Base-by-base conservation (phyloP, 1,140 invertebrate genomes). In the Manduca sexta region DNA sequence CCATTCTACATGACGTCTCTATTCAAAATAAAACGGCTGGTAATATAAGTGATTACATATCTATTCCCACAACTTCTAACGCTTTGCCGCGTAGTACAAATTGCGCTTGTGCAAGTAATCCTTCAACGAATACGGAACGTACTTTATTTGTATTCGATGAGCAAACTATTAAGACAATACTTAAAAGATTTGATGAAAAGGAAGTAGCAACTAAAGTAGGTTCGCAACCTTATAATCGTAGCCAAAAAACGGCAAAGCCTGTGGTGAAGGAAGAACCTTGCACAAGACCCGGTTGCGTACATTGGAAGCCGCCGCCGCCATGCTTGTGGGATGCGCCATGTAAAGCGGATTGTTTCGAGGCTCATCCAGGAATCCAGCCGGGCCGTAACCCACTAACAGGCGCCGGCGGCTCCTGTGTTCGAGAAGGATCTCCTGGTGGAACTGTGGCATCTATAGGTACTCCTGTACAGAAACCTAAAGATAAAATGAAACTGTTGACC, bases 321-420 rank as follows among this genome's bases (percentile, higher is more conserved):
- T 81, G 77, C 38, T 50, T 74, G 16, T 78, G 73, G 72, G 54
- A 81, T 55, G 55, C 56, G 29, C 74, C 74, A 46, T 81, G 74
- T 47, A 74, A 73, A 59, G 77, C 74, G 12, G 74, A 78, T 49
- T 76, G 74, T 54, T 81, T 78, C 41, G 74, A 78, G 44, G 54
- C 69, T 15, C 66, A 50, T 5, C 54, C 62, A n/a, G 64, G 59
- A 21, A 70, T 69, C 43, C 63, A 66, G 21, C 62, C 72, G 29
- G 64, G 62, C 15, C 68, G 61, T 33, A 72, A 75, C 46, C 55
- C 50, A 26, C 26, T 67, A 26, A 54, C 49, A 17, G 47, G 61
- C 31, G 61, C 59, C 47, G 55, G 58, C 38, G 56, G 53, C 21
- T 3, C 4, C 21, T 26, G 21, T 26, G 21, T 26, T 52, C 45